phyloP scores from a whole-genome alignment of 1,140 invertebrate genomes.

The Ptiloglossa arizonensis region DNA sequence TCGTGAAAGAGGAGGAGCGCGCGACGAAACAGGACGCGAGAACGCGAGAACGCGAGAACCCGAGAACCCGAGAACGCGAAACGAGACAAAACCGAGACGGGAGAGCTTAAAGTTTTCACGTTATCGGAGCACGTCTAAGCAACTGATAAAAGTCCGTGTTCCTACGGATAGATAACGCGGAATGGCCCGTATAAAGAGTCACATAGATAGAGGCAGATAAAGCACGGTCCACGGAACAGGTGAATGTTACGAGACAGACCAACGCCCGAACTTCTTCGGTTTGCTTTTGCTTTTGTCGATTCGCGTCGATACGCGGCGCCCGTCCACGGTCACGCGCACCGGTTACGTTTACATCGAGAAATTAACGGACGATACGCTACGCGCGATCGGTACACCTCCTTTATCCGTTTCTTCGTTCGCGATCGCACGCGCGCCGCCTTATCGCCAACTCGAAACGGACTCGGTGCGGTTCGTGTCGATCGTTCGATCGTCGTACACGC shows the following conservation, averaged over 20 bases:
- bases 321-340: slow-evolving; percentile 32
- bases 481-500: slow-evolving; percentile 1
- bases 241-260: slow-evolving; percentile 74
- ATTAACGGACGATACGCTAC: not conserved
- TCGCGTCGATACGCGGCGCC: slow-evolving; percentile 12
- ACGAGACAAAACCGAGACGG: slow-evolving; percentile 17
- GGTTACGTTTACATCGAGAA: not conserved
- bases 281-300: slow-evolving; percentile 24
- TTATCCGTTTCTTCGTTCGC: not conserved
- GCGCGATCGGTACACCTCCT: not conserved
- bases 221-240: slow-evolving; percentile 76
- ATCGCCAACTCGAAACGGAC: slow-evolving; percentile 2
- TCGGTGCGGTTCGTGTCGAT: slow-evolving; percentile 4
- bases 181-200: slow-evolving; percentile 77
- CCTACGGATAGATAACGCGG: slow-evolving; percentile 77
- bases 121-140: slow-evolving; percentile 79
- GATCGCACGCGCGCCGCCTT: not conserved
- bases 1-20: not conserved
- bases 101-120: slow-evolving; percentile 69
- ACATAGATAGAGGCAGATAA: slow-evolving; percentile 79
- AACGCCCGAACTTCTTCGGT: slow-evolving; percentile 74
- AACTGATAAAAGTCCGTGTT: slow-evolving; percentile 80
- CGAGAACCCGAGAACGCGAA: slow-evolving; percentile 37
- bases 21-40: slow-evolving; percentile 4
- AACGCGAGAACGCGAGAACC: slow-evolving; percentile 33